Evolutionary conservation across 2,797 vertebrate genomes (phyloP).

Genomic region (Rhinoraja longicauda): DNA sequence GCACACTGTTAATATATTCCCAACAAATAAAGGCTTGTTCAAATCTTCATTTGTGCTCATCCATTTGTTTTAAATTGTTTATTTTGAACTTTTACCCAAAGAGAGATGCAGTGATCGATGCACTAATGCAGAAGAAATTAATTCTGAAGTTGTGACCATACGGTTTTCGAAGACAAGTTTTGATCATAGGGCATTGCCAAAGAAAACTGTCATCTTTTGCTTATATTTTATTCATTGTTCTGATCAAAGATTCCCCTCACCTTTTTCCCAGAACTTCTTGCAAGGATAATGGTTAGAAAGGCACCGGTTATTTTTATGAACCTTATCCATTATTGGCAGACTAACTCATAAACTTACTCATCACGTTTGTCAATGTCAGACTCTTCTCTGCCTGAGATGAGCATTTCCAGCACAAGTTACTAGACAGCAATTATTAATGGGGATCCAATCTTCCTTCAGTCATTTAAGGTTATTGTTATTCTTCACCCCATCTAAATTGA

Average conservation of each 20-base stretch:
- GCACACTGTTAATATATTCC: not conserved
- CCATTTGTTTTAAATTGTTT: not conserved
- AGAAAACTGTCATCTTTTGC: not conserved
- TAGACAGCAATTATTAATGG: not conserved
- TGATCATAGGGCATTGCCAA: not conserved
- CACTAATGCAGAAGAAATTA: not conserved
- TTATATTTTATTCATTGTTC: not conserved
- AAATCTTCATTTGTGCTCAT: not conserved
- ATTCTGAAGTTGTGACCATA: not conserved
- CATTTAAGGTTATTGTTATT: not conserved
- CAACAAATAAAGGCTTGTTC: not conserved
- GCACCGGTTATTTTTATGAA: too few relatives aligned
- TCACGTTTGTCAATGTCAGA: not conserved
- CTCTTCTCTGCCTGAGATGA: not conserved
- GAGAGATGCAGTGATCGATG: not conserved
- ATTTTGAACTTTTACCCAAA: not conserved
- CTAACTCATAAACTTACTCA: too few relatives aligned
- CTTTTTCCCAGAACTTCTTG: not conserved
- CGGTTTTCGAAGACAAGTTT: not conserved
- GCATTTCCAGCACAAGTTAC: not conserved
- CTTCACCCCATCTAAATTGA: not conserved
- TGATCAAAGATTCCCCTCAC: not conserved
- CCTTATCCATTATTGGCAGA: too few relatives aligned
- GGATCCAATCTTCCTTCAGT: not conserved
- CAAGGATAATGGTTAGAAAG: not conserved